Conservation (phyloP, 2,113 vertebrate genomes). For the Dasypus novemcinctus region DNA sequence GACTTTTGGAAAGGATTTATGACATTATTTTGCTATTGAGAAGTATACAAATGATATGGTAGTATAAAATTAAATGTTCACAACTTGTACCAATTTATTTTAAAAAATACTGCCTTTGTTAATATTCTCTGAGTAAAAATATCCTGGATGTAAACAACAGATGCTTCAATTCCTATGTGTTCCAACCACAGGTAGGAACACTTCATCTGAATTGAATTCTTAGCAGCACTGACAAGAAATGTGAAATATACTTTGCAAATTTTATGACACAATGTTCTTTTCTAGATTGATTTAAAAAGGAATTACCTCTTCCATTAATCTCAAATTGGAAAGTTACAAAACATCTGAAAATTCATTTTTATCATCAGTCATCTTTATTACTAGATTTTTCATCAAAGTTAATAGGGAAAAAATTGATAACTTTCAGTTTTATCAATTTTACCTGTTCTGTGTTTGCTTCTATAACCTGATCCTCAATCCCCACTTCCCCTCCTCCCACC, state of each 20-base stretch:
- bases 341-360: conserved; percentile 2
- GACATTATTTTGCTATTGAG: not conserved
- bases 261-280: not conserved
- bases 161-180: conserved; percentile 26
- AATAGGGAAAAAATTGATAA: not conserved
- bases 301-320: not conserved
- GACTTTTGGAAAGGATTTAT: conserved; percentile 11
- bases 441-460: not conserved
- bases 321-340: not conserved
- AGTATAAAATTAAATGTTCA: conserved; percentile 50
- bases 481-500: not conserved
- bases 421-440: not conserved
- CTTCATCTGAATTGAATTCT: not conserved
- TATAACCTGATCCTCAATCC: no score
- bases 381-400: not conserved
- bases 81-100: conserved; percentile 25
- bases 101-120: conserved; percentile 15
- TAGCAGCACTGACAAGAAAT: not conserved
- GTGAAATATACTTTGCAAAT: not conserved
- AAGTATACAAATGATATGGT: conserved; percentile 9
- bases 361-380: not conserved
- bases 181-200: conserved; percentile 12
- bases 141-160: conserved; percentile 59
- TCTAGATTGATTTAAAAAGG: not conserved
- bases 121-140: conserved; percentile 48